These are phyloP conservation scores for Parnassius mnemosyne DNA, from an alignment of 2,888 invertebrate species.

Conservation along the genomic window DNA sequence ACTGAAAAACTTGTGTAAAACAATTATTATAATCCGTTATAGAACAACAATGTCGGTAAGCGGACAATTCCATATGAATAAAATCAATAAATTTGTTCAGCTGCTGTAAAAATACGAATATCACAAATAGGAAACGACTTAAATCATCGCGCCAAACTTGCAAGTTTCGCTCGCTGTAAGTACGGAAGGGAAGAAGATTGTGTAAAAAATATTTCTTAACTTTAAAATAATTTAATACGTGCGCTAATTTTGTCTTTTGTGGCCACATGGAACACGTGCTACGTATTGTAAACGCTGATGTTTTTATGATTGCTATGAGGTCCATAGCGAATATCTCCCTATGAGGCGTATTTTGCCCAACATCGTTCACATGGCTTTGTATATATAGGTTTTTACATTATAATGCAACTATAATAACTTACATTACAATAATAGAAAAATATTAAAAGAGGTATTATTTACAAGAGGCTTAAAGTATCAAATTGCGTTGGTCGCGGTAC, in stretches of 20 bases:
- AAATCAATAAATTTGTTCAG: constrained; percentile 15
- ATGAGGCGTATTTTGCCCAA: not conserved
- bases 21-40: not conserved
- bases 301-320: not conserved
- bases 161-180: constrained; percentile 8
- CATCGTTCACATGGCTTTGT: not conserved
- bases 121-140: not conserved
- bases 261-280: not conserved
- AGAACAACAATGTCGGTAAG: constrained; percentile 15
- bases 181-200: constrained; percentile 14
- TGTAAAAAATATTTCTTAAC: constrained; percentile 11
- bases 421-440: constrained; percentile 38
- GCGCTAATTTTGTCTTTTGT: constrained; percentile 6
- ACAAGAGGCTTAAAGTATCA: constrained; percentile 30
- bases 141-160: constrained; percentile 4
- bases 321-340: not conserved
- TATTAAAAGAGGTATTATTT: constrained; percentile 39
- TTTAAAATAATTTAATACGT: constrained; percentile 13
- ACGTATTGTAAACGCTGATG: not conserved
- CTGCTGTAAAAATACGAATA: not conserved
- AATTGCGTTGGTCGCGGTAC: constrained; percentile 23
- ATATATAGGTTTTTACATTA: not conserved
- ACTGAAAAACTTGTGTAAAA: too few relatives aligned
- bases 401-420: constrained; percentile 25
- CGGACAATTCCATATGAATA: constrained; percentile 11